phyloP scores from a whole-genome alignment of 1,140 invertebrate genomes.

The Conus ventricosus region DNA sequence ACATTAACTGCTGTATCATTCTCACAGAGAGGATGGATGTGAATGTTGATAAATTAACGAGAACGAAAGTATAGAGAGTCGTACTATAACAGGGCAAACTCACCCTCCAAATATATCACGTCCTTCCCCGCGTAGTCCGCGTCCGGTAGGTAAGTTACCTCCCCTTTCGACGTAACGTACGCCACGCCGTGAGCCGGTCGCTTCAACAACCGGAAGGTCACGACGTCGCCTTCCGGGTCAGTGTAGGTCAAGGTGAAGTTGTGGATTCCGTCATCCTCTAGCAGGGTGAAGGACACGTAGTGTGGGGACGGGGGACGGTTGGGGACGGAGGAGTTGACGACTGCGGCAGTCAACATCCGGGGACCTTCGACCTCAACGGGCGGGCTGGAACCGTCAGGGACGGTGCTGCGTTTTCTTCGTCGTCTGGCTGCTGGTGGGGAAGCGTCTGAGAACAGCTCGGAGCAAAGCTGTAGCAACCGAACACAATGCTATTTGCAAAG shows the following conservation, averaged over 20 bases:
- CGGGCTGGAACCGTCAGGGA: background rate
- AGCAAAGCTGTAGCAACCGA: background rate
- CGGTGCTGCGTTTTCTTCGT: background rate
- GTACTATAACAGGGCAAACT: background rate
- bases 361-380: background rate
- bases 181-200: background rate
- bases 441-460: background rate
- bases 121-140: conserved; percentile 1
- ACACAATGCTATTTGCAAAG: no score
- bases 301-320: background rate
- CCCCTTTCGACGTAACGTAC: background rate
- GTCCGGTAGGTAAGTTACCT: background rate
- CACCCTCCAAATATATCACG: conserved; percentile 1
- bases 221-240: background rate
- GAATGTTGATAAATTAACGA: no score
- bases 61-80: no score
- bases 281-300: background rate
- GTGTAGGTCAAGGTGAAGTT: conserved; percentile 24
- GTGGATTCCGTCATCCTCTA: background rate
- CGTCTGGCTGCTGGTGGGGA: background rate
- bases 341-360: conserved; percentile 7
- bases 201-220: background rate
- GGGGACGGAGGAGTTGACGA: background rate
- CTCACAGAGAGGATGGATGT: no score
- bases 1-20: no score